phyloP scores from a whole-genome alignment of 2,888 invertebrate genomes.

The Drosophila glabriapex region DNA sequence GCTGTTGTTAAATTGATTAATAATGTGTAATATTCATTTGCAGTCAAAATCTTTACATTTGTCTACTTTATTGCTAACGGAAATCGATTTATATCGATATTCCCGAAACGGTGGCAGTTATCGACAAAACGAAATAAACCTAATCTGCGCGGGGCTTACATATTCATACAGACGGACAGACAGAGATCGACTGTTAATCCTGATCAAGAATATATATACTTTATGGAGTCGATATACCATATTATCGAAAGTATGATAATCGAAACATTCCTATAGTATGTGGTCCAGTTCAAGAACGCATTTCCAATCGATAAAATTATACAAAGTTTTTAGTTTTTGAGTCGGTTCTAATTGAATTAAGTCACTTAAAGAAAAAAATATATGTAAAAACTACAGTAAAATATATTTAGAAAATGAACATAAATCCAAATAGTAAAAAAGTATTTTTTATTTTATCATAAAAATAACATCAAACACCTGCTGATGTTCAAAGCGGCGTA shows the following conservation, averaged over 20 bases:
- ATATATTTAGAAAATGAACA: not conserved
- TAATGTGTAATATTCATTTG: not conserved
- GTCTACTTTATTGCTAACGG: not conserved
- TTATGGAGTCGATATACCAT: not conserved
- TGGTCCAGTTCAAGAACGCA: not conserved
- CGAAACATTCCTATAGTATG: not conserved
- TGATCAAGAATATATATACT: not conserved
- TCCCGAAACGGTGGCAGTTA: not conserved
- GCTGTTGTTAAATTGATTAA: not conserved
- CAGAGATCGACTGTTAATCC: not conserved
- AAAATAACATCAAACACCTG: slow-evolving; percentile 8
- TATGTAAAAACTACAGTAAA: not conserved
- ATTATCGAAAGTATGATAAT: not conserved
- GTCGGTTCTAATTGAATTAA: not conserved
- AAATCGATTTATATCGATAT: not conserved
- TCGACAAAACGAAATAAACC: too few species aligned
- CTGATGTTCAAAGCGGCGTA: slow-evolving; percentile 27
- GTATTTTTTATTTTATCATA: not conserved
- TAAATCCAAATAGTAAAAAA: not conserved
- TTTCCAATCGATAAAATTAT: not conserved
- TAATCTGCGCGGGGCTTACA: too few species aligned
- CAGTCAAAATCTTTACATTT: not conserved
- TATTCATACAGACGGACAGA: too few species aligned
- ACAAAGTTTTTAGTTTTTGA: not conserved
- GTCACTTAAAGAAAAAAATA: not conserved